Evolutionary conservation across 2,888 invertebrate species (phyloP).

Genomic region (Ectropis crepuscularia): DNA sequence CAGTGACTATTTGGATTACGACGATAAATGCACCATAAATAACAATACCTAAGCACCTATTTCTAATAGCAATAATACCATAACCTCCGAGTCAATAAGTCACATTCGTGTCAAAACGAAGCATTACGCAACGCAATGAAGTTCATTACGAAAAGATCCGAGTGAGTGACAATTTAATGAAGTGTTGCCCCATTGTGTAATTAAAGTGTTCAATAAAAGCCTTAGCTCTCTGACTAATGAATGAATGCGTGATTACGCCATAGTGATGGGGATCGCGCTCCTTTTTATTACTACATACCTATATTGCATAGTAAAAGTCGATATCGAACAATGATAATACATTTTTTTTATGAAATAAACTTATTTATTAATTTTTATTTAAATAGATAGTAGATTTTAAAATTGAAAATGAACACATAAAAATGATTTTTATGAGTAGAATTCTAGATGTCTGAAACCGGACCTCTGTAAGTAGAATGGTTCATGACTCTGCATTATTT

Average conservation of each 20-base stretch:
- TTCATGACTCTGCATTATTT: too few species aligned
- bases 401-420: too few species aligned
- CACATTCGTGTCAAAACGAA: conserved; percentile 54
- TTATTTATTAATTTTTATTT: too few species aligned
- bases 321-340: neutral
- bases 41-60: conserved; percentile 19
- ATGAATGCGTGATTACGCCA: conserved; percentile 60
- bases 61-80: conserved; percentile 24
- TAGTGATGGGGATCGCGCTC: conserved; percentile 19
- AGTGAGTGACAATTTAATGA: conserved; percentile 82
- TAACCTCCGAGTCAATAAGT: conserved; percentile 56
- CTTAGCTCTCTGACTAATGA: conserved; percentile 63
- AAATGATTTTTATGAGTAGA: too few species aligned
- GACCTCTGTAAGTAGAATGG: too few species aligned
- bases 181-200: conserved; percentile 76
- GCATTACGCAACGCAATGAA: conserved; percentile 51
- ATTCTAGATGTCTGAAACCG: too few species aligned
- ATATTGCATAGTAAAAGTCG: neutral
- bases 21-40: too few species aligned
- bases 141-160: conserved; percentile 61
- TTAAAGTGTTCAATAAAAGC: conserved; percentile 73
- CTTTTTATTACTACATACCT: conserved; percentile 13
- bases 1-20: too few species aligned
- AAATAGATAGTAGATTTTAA: too few species aligned
- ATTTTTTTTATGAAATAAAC: neutral